Conservation (phyloP, 1,140 invertebrate species). For the Araneus ventricosus region DNA sequence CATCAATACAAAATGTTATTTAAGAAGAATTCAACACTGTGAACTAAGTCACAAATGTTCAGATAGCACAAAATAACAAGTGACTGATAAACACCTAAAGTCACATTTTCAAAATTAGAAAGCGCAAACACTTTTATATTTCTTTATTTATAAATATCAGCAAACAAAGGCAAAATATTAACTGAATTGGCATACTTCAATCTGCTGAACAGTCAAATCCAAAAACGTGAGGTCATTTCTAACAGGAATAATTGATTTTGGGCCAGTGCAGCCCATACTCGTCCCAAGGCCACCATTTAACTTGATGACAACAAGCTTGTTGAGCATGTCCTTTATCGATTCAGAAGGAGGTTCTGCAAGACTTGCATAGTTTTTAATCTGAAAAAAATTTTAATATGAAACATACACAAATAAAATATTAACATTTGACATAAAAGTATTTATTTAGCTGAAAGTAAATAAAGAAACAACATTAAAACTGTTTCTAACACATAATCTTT, state of each 20-base stretch:
- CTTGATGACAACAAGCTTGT: constrained; percentile 97
- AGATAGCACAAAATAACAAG: no score
- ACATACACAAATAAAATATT: background rate
- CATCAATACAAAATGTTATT: no score
- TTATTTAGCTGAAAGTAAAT: no score
- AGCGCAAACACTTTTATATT: background rate
- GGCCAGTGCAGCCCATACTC: constrained; percentile 99
- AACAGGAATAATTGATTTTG: constrained; percentile 99
- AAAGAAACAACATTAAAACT: no score
- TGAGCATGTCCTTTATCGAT: constrained; percentile 89
- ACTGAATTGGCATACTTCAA: constrained; percentile 88
- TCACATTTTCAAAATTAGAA: no score
- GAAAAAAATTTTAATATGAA: constrained; percentile 42
- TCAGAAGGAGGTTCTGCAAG: constrained; percentile 86
- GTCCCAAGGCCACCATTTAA: constrained; percentile 99
- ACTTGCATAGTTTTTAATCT: constrained; percentile 88
- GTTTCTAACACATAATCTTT: no score
- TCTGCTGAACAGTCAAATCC: constrained; percentile 99
- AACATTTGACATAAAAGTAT: background rate
- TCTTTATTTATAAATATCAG: background rate
- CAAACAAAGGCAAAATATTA: background rate
- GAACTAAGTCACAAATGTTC: no score
- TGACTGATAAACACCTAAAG: no score
- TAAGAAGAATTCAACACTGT: no score
- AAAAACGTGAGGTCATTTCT: constrained; percentile 98